Percentiles rank a stretch among this genome's conserved stretches.
phyloP scores from a whole-genome alignment of 2,113 vertebrate species.

The Poeciliopsis retropinna region DNA sequence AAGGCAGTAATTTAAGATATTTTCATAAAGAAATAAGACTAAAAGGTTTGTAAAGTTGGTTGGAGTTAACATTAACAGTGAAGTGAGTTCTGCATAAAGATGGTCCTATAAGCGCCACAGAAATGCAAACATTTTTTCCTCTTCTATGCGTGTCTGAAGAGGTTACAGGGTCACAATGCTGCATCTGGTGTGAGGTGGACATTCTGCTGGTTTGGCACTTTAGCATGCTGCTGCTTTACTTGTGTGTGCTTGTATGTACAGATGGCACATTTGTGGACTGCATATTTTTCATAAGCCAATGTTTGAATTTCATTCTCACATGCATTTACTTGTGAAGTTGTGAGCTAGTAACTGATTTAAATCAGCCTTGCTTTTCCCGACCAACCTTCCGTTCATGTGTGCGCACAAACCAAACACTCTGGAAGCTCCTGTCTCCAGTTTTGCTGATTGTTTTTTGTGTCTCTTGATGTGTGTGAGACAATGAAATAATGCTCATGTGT shows the following conservation, averaged over 20 bases:
- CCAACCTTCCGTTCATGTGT: background rate
- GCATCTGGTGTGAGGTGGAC: slow-evolving; percentile 51
- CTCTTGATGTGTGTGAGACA: slow-evolving; percentile 47
- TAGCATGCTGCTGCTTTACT: slow-evolving; percentile 41
- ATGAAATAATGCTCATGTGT: slow-evolving; percentile 56
- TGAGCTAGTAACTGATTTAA: background rate
- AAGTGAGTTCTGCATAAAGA: background rate
- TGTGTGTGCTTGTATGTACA: slow-evolving; percentile 10
- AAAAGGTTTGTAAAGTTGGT: too few species aligned
- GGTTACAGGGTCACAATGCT: slow-evolving; percentile 20
- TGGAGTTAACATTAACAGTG: too few species aligned
- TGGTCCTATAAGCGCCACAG: background rate
- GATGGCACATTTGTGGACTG: slow-evolving; percentile 3
- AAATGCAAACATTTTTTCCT: background rate
- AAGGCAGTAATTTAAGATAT: too few species aligned
- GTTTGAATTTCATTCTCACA: background rate
- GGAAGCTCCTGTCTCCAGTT: background rate
- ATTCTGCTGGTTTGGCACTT: slow-evolving; percentile 64
- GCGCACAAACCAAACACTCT: background rate
- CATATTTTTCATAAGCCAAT: slow-evolving; percentile 15
- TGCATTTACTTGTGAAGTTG: background rate
- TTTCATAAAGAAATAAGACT: background rate
- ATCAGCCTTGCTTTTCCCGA: background rate
- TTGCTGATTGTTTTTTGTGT: slow-evolving; percentile 29
- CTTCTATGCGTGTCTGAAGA: background rate